A percentile compares a stretch with the other conserved stretches of the same genome.
phyloP scores from a whole-genome alignment of 2,113 vertebrate species.

The Brienomyrus brachyistius region DNA sequence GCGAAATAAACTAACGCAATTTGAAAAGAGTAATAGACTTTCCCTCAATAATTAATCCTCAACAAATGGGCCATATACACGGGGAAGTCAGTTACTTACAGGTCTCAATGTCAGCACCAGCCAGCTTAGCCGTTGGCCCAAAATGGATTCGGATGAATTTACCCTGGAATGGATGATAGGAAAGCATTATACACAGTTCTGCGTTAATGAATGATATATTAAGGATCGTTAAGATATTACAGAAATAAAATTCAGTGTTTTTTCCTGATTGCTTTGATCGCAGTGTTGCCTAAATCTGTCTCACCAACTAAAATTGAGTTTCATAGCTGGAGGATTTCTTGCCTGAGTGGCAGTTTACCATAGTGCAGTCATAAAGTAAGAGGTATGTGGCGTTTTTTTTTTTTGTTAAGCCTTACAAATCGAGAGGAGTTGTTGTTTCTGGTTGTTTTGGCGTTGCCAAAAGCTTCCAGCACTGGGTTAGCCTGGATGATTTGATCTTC shows the following conservation, averaged over 20 bases:
- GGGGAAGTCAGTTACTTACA: conserved; percentile 53
- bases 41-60: not conserved
- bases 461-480: conserved; percentile 68
- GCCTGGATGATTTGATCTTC: conserved; percentile 73
- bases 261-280: not conserved
- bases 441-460: conserved; percentile 71
- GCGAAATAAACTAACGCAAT: not conserved
- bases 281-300: not conserved
- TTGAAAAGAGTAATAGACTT: not conserved
- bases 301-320: not conserved
- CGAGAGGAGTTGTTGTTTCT: conserved; percentile 76
- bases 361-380: not conserved
- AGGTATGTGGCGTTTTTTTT: not conserved
- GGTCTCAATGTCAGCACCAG: conserved; percentile 72
- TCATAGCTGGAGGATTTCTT: not conserved
- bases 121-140: conserved; percentile 71
- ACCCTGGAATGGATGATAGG: conserved; percentile 48
- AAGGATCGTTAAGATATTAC: not conserved
- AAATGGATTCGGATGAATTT: conserved; percentile 82
- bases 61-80: not conserved
- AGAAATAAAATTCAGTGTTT: not conserved
- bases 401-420: conserved; percentile 55
- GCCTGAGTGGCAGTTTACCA: not conserved
- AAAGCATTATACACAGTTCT: not conserved
- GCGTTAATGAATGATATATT: not conserved